These are phyloP conservation scores for Vombatus ursinus DNA, from an alignment of 2,113 vertebrate genomes.

Conservation along the genomic window DNA sequence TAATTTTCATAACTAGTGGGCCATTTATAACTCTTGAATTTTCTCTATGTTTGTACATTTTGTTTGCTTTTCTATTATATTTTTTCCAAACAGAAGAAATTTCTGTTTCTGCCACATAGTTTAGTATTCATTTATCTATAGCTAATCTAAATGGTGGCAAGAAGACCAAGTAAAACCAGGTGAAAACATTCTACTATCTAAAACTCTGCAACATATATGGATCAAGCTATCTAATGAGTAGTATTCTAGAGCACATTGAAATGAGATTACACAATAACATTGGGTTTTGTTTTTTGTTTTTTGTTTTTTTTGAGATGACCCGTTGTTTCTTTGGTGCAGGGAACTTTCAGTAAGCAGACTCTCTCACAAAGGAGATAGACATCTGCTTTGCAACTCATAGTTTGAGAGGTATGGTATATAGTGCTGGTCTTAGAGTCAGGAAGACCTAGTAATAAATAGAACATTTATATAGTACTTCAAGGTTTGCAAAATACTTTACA, in stretches of 20 bases:
- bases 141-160: not conserved
- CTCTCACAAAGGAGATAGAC: not conserved
- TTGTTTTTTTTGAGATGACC: not conserved
- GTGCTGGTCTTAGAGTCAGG: not conserved
- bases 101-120: not conserved
- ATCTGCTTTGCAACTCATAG: not conserved
- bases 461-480: not conserved
- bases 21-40: not conserved
- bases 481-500: not conserved
- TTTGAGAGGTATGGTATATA: too few species aligned
- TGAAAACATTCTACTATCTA: not conserved
- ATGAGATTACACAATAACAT: not conserved
- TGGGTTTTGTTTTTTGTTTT: not conserved
- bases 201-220: not conserved
- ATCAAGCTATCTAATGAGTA: not conserved
- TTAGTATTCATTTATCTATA: not conserved
- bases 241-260: not conserved
- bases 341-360: not conserved
- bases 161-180: not conserved
- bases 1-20: not conserved
- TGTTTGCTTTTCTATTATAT: not conserved
- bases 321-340: not conserved
- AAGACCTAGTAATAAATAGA: not conserved
- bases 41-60: not conserved
- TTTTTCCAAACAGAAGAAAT: not conserved